Percentiles rank a stretch among this genome's conserved stretches.
phyloP scores from a whole-genome alignment of 2,888 invertebrate species.

The Cremastinae sp. region DNA sequence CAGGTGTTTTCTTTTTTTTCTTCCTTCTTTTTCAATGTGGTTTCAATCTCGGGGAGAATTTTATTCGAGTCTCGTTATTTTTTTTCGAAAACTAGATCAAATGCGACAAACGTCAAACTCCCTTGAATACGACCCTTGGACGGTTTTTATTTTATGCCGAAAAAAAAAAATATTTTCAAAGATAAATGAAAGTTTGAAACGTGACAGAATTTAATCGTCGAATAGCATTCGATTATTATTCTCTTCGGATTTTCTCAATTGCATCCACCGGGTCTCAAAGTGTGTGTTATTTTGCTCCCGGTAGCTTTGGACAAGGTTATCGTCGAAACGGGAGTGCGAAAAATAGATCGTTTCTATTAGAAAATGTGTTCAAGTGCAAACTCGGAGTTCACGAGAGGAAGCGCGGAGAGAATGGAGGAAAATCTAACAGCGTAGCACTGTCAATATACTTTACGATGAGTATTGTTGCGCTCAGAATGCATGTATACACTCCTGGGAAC shows the following conservation, averaged over 20 bases:
- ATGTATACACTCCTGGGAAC: slow-evolving; percentile 33
- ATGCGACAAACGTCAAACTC: slow-evolving; percentile 1
- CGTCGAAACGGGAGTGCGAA: slow-evolving; percentile 33
- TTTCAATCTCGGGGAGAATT: background rate
- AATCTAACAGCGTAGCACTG: slow-evolving; percentile 38
- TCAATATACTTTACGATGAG: slow-evolving; percentile 36
- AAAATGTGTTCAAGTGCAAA: slow-evolving; percentile 51
- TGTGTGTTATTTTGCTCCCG: slow-evolving; percentile 9
- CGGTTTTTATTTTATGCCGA: background rate
- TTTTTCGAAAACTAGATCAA: slow-evolving; percentile 6
- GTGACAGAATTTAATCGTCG: no score
- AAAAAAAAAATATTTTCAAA: background rate
- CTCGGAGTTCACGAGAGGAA: slow-evolving; percentile 14
- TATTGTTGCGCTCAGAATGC: slow-evolving; percentile 44
- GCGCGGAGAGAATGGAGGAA: slow-evolving; percentile 13
- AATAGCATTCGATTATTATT: no score
- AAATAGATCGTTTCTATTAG: slow-evolving; percentile 51
- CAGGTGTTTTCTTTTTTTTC: slow-evolving; percentile 44
- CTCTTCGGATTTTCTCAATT: no score
- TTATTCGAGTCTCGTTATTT: background rate
- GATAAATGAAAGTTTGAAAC: no score
- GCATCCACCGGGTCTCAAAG: background rate
- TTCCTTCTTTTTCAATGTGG: background rate
- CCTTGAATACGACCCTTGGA: background rate
- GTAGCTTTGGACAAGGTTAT: slow-evolving; percentile 51